These are phyloP conservation scores for Drosophila sordidapex DNA, from an alignment of 2,888 invertebrate genomes.

Conservation along the genomic window DNA sequence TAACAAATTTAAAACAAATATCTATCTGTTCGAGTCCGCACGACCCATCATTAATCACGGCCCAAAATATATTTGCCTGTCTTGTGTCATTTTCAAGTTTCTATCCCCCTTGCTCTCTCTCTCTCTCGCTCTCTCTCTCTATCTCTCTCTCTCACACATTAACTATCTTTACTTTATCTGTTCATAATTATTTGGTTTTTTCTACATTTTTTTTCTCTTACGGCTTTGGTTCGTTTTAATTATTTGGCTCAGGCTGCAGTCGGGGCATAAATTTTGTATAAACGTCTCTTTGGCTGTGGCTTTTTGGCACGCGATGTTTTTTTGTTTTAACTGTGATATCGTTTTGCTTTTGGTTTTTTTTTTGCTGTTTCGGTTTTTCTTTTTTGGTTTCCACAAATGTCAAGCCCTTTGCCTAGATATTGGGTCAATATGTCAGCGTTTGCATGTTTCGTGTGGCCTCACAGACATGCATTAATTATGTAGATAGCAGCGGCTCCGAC, in stretches of 20 bases:
- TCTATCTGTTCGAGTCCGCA: conserved; percentile 67
- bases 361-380: conserved; percentile 3
- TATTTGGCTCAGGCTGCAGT: conserved; percentile 74
- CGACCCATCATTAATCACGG: conserved; percentile 75
- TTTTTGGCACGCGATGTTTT: conserved; percentile 77
- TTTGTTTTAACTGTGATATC: conserved; percentile 59
- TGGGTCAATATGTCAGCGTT: conserved; percentile 80
- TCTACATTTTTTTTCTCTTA: conserved; percentile 39
- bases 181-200: conserved; percentile 72
- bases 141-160: conserved; percentile 22
- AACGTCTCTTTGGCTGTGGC: conserved; percentile 74
- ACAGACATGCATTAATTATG: conserved; percentile 77
- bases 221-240: conserved; percentile 69
- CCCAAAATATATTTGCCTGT: conserved; percentile 60
- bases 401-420: conserved; percentile 80
- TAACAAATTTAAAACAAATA: conserved; percentile 78
- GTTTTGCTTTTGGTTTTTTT: conserved; percentile 54
- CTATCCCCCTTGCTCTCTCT: neutral
- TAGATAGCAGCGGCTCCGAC: conserved; percentile 57
- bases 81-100: conserved; percentile 70
- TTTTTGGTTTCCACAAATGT: conserved; percentile 71
- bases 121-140: conserved; percentile 1
- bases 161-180: conserved; percentile 47
- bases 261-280: conserved; percentile 71
- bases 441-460: conserved; percentile 78